Conservation (phyloP, 2,797 vertebrate species). For the Petrocephalus schoutedeni region DNA sequence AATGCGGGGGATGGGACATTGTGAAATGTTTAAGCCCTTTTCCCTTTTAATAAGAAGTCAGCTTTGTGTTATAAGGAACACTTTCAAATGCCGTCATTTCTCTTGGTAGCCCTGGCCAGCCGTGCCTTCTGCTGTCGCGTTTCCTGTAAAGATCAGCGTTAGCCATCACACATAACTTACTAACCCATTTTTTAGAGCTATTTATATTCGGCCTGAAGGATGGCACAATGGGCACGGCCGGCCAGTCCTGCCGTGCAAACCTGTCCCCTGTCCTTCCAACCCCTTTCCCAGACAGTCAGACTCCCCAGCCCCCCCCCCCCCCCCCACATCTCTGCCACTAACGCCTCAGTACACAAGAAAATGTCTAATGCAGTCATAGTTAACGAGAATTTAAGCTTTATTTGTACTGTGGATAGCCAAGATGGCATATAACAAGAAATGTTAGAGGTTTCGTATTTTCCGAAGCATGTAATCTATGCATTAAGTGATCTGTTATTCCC, state of each 20-base stretch:
- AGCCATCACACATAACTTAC: background rate
- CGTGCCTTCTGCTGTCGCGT: background rate
- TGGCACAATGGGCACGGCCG: background rate
- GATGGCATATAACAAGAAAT: background rate
- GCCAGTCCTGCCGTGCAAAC: background rate
- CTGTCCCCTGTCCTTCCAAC: background rate
- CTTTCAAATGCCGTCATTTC: background rate
- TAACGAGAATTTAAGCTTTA: background rate
- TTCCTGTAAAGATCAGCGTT: background rate
- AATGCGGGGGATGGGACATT: background rate
- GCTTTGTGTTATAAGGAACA: background rate
- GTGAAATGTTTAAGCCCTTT: background rate
- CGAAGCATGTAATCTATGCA: constrained; percentile 21
- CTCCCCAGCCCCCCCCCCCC: background rate
- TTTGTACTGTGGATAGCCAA: constrained; percentile 4
- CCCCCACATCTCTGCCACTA: background rate
- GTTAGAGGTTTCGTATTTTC: background rate
- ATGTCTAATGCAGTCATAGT: background rate
- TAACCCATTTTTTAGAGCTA: background rate
- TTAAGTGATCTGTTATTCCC: background rate
- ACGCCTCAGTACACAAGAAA: background rate
- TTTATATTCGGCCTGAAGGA: background rate
- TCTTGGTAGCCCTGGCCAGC: background rate
- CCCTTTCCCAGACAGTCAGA: background rate
- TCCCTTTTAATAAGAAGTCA: background rate